A percentile compares a stretch with the other conserved stretches of the same genome.
Conservation (phyloP, 2,888 invertebrate species). For the Cancer borealis region DNA sequence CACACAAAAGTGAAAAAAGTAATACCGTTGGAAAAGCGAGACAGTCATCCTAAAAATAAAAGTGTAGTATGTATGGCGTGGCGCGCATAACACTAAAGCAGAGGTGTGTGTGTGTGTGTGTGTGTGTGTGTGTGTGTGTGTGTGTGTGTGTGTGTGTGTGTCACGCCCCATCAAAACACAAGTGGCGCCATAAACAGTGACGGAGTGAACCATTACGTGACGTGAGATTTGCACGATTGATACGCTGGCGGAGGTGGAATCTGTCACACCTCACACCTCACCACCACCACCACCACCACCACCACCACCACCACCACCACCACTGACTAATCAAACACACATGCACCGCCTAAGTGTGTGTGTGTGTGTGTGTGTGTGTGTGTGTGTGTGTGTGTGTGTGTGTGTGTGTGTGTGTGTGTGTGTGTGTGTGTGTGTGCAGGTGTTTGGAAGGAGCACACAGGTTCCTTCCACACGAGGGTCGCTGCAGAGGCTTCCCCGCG, state of each 20-base stretch:
- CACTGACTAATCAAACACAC: not conserved
- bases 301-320: too few species aligned
- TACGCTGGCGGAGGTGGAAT: not conserved
- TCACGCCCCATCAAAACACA: not conserved
- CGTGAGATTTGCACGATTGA: not conserved
- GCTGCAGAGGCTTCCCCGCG: too few species aligned
- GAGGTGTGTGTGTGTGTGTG: constrained; percentile 48
- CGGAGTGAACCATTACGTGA: constrained; percentile 8
- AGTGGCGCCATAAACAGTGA: not conserved
- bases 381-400: too few species aligned
- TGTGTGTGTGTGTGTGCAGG: too few species aligned
- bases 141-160: not conserved
- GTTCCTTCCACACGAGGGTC: too few species aligned
- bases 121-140: constrained; percentile 26
- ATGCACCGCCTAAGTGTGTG: not conserved
- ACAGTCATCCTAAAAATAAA: not conserved
- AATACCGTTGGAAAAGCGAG: not conserved
- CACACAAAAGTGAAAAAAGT: not conserved
- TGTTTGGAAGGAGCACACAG: too few species aligned
- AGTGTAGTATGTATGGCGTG: too few species aligned
- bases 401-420: too few species aligned
- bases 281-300: too few species aligned
- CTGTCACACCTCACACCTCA: not conserved
- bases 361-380: too few species aligned
- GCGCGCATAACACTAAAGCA: constrained; percentile 12